These are phyloP conservation scores for Belgica antarctica DNA, from an alignment of 2,888 invertebrate genomes.

Conservation along the genomic window DNA sequence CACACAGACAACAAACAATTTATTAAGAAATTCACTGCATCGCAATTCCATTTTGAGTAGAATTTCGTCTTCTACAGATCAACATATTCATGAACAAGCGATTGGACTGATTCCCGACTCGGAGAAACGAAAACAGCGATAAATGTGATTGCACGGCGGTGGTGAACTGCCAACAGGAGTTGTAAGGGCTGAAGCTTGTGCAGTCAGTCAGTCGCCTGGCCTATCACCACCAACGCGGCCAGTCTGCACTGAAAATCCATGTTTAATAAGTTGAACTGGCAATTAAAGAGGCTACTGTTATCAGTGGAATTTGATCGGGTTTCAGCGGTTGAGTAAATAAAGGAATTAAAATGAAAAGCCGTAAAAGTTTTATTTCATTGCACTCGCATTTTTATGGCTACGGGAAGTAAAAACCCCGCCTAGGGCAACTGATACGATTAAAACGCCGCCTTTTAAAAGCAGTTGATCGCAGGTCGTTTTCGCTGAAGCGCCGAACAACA, in stretches of 20 bases:
- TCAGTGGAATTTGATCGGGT: slow-evolving; percentile 2
- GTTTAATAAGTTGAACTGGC: neutral
- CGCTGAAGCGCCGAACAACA: neutral
- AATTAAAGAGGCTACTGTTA: slow-evolving; percentile 8
- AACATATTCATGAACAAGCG: too few species aligned
- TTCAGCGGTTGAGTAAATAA: slow-evolving; percentile 8
- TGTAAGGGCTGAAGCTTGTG: too few species aligned
- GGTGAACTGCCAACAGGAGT: too few species aligned
- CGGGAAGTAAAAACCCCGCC: neutral
- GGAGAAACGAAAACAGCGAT: too few species aligned
- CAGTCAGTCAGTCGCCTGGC: too few species aligned
- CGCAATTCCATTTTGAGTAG: slow-evolving; percentile 25
- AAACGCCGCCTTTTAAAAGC: neutral
- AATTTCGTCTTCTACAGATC: too few species aligned
- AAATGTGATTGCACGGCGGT: too few species aligned
- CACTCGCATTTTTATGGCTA: neutral
- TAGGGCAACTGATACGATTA: neutral
- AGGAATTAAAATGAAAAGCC: neutral
- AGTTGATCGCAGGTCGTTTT: neutral
- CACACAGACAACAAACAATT: slow-evolving; percentile 7
- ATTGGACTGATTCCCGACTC: too few species aligned
- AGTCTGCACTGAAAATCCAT: too few species aligned
- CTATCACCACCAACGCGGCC: too few species aligned
- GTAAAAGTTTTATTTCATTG: neutral
- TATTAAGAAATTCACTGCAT: slow-evolving; percentile 17